Evolutionary conservation across 1,140 invertebrate genomes (phyloP).

Genomic region (Brachionus rotundiformis): DNA sequence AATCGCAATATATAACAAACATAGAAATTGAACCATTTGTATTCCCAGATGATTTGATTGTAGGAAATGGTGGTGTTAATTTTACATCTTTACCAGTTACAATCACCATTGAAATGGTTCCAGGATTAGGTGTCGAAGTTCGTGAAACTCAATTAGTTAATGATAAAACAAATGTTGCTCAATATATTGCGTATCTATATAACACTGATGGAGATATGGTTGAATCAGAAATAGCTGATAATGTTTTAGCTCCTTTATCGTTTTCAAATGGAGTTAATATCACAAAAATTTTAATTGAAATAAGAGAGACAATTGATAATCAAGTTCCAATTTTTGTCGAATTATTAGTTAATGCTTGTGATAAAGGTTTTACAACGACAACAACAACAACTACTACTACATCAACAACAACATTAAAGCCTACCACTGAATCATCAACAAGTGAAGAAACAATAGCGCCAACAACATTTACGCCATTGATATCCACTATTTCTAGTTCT

Average conservation of each 20-base stretch:
- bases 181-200: background rate
- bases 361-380: background rate
- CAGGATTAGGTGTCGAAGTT: background rate
- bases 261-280: background rate
- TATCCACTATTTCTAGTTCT: background rate
- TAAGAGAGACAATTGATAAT: slow-evolving; percentile 3
- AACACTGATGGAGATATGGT: background rate
- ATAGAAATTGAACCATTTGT: slow-evolving; percentile 2
- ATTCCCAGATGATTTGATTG: background rate
- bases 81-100: background rate
- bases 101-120: background rate
- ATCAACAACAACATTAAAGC: background rate
- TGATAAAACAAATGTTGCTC: background rate
- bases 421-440: background rate
- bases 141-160: background rate
- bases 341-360: background rate
- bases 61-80: background rate
- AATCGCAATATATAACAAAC: background rate
- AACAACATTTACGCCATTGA: background rate
- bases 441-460: background rate
- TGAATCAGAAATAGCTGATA: background rate
- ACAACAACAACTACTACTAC: background rate
- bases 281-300: background rate
- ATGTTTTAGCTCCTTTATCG: background rate
- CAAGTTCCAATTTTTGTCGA: background rate